Evolutionary conservation across 1,140 invertebrate genomes (phyloP).

Genomic region (Drosophila azteca): DNA sequence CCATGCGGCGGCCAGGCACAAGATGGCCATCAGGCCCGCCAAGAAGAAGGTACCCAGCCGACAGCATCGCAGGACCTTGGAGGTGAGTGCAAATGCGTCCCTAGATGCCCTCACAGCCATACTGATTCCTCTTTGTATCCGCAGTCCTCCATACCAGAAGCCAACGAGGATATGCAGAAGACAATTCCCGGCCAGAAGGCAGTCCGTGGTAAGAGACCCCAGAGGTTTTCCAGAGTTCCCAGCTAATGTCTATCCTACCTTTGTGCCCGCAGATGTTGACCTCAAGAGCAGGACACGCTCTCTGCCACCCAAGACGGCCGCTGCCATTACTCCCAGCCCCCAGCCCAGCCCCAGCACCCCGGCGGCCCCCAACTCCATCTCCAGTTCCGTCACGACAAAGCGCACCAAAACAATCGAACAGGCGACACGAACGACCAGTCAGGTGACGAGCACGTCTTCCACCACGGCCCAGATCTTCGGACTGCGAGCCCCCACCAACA

Average conservation of each 20-base stretch:
- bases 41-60: slow-evolving; percentile 89
- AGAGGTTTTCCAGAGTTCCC: too few species aligned
- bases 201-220: slow-evolving; percentile 42
- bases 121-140: slow-evolving; percentile 81
- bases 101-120: not conserved
- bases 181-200: slow-evolving; percentile 83
- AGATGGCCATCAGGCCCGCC: slow-evolving; percentile 90
- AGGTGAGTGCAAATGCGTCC: slow-evolving; percentile 78
- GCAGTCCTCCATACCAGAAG: slow-evolving; percentile 88
- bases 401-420: slow-evolving; percentile 49
- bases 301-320: slow-evolving; percentile 85
- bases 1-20: slow-evolving; percentile 91
- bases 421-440: slow-evolving; percentile 26
- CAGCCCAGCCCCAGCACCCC: slow-evolving; percentile 1
- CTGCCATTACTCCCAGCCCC: slow-evolving; percentile 27
- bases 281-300: slow-evolving; percentile 87
- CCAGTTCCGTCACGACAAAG: slow-evolving; percentile 28
- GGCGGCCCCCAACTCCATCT: not conserved
- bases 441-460: slow-evolving; percentile 32
- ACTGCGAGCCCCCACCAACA: slow-evolving; percentile 29
- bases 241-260: too few species aligned
- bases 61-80: slow-evolving; percentile 86
- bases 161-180: slow-evolving; percentile 87
- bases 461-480: slow-evolving; percentile 50
- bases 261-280: slow-evolving; percentile 46